A percentile compares a stretch with the other conserved stretches of the same genome.
Evolutionary conservation across 1,140 invertebrate genomes (phyloP).

Genomic region (Euura saliciscinereae): DNA sequence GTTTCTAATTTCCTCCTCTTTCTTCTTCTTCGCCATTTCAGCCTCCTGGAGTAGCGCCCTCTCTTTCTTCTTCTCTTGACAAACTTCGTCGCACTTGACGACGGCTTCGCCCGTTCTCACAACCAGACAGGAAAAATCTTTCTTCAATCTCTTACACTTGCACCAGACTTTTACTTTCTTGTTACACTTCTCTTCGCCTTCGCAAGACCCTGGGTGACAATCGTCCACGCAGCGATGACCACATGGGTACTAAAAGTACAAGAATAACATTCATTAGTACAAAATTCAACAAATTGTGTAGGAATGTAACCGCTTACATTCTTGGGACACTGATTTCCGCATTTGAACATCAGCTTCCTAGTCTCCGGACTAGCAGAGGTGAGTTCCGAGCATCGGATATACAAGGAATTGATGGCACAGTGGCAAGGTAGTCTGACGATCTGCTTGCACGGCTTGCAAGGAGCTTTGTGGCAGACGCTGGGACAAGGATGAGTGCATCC

Average conservation of each 20-base stretch:
- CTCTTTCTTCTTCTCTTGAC: conserved; percentile 64
- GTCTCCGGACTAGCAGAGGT: conserved; percentile 57
- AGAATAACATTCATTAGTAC: conserved; percentile 30
- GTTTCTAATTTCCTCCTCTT: conserved; percentile 70
- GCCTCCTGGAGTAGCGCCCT: conserved; percentile 58
- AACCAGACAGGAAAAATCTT: conserved; percentile 74
- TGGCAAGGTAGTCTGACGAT: conserved; percentile 78
- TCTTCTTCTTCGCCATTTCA: conserved; percentile 61
- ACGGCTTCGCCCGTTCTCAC: conserved; percentile 60
- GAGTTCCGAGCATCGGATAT: conserved; percentile 75
- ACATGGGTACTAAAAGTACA: conserved; percentile 63
- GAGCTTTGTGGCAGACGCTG: conserved; percentile 75
- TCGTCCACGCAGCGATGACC: conserved; percentile 68
- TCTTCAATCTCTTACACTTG: conserved; percentile 78
- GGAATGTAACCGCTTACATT: conserved; percentile 64
- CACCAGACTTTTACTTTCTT: conserved; percentile 84
- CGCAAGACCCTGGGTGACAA: conserved; percentile 81
- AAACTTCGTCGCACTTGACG: conserved; percentile 69
- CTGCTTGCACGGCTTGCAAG: conserved; percentile 73
- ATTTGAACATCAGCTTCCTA: conserved; percentile 67
- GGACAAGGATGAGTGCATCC: conserved; percentile 83
- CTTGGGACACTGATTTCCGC: conserved; percentile 86
- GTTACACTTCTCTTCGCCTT: conserved; percentile 70
- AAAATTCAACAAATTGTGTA: conserved; percentile 14
- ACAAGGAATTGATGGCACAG: conserved; percentile 76